These are phyloP conservation scores for Lepidochitona cinerea DNA, from an alignment of 2,888 invertebrate genomes.

Conservation along the genomic window DNA sequence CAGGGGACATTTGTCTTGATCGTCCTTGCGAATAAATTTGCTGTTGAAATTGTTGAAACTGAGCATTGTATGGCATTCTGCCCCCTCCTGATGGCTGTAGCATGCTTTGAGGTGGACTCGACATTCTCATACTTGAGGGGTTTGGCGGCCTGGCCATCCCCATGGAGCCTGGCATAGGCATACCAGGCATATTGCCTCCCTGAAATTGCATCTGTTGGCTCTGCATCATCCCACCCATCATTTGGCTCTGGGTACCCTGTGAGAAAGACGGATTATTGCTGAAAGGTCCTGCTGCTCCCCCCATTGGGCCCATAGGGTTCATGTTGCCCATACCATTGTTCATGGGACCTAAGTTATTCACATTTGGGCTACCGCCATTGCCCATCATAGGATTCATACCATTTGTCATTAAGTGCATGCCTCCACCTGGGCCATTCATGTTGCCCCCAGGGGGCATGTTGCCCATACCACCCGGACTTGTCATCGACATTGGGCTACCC, in stretches of 20 bases:
- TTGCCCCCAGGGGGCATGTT: conserved; percentile 31
- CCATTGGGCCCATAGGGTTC: conserved; percentile 31
- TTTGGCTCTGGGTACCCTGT: not conserved
- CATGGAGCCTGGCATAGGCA: conserved; percentile 35
- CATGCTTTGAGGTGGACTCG: conserved; percentile 9
- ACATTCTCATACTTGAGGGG: not conserved
- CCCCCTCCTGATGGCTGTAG: not conserved
- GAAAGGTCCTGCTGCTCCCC: conserved; percentile 42
- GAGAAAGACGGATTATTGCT: conserved; percentile 31
- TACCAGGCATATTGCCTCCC: conserved; percentile 35
- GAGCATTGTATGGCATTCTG: conserved; percentile 42
- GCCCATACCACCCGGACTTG: conserved; percentile 26
- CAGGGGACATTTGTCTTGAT: conserved; percentile 54
- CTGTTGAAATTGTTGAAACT: conserved; percentile 67
- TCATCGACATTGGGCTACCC: conserved; percentile 13
- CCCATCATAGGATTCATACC: conserved; percentile 38
- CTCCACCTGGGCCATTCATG: conserved; percentile 28
- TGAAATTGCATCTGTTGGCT: conserved; percentile 51
- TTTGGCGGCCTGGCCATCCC: not conserved
- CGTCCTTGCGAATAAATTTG: conserved; percentile 62
- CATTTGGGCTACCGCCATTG: conserved; percentile 16
- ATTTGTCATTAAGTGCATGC: conserved; percentile 22
- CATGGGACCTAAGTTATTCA: conserved; percentile 43
- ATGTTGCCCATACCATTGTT: conserved; percentile 46
- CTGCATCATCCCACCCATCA: conserved; percentile 29